Base-by-base conservation (phyloP, 2,888 invertebrate species). In the Pollenia griseotomentosa region DNA sequence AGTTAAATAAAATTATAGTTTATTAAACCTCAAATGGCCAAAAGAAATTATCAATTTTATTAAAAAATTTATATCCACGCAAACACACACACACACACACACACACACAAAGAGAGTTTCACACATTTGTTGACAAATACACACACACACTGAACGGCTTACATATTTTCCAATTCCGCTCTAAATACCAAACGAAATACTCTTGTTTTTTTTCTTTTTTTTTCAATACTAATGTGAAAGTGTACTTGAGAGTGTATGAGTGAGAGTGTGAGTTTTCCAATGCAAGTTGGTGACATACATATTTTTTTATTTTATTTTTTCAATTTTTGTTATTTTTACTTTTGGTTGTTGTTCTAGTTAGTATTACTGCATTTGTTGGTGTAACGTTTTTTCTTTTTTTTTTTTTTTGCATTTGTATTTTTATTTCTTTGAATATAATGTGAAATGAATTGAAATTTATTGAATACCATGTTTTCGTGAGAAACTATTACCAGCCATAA, bases 391-490 rank as follows among this genome's bases (percentile, higher is more conserved):
- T 19, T 4, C 12, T 19, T 10, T 51, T 63, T 63, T 48, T 12
- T 12, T 74, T 61, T 74, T 48, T 59, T 23, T 78, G n/a, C 11
- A 40, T 33, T 33, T 33, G 33, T 33, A 33, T 33, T 33, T 5
- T 6, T 33, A 33, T 42, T 48, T 74, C n/a, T 51, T 46, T 14
- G 53, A 40, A 55, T 75, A 42, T 70, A 74, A 77, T 81, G 79
- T 74, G 82, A 85, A 85, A 82, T 83, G 85, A 77, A 71, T 59
- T 77, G 51, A 77, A 77, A 77, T 85, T 66, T 77, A 73, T 81
- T 77, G 65, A 55, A 79, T 61, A 40, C 40, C 66, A 73, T 66
- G 66, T 80, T 79, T 79, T 61, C 51, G 63, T 48, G 59, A 68
- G 65, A 40, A 83, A 70, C 70, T 73, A 66, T 83, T 78, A 74